Evolutionary conservation across 1,140 invertebrate genomes (phyloP), one percentile per base, ranked within the genome.

Genomic region (Venustaconcha ellipsiformis): DNA sequence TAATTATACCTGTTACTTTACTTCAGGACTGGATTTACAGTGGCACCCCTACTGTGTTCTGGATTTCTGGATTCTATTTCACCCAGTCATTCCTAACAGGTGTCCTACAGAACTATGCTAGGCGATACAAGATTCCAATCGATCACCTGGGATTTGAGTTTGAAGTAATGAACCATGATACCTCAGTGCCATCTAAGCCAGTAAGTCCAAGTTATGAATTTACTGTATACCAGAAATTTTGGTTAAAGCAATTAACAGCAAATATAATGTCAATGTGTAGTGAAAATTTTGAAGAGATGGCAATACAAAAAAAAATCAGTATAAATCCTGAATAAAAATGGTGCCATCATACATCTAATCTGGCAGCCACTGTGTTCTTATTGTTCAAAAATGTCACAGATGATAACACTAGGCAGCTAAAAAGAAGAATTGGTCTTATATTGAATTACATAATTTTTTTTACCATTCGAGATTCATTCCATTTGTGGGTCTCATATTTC

Each of bases 1-100:
- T 30, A 48, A 48, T 48, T 48, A 48, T 11, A 6, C 37, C 11
- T 6, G 37, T 48, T 48, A 56, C 26, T 60, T 58, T 70, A 59
- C 75, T 83, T 14, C 76, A 89, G 85, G 86, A 89, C 65, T 90
- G 89, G 89, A 86, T 90, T 14, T 83, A 78, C 58, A 58, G 56
- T 56, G 75, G 87, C n/a, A 82, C 83, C 14, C 89, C 89, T 14
- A 69, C 80, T 17, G 84, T 88, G 30, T 90, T 90, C 72, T 91
- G 90, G 90, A 86, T 91, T 55, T 91, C 90, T 20, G 90, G 90
- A 1, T 91, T 91, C 79, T 91, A 90, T 75, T 91, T 91, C 80
- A 91, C 90, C 4, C 90, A 91, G 82, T 90, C 90, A 13, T 91
- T 91, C 82, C 81, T 91, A 62, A 91, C 89, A 30, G 90, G 90